Conservation (phyloP, 2,113 vertebrate genomes). For the Gallinago undulata region DNA sequence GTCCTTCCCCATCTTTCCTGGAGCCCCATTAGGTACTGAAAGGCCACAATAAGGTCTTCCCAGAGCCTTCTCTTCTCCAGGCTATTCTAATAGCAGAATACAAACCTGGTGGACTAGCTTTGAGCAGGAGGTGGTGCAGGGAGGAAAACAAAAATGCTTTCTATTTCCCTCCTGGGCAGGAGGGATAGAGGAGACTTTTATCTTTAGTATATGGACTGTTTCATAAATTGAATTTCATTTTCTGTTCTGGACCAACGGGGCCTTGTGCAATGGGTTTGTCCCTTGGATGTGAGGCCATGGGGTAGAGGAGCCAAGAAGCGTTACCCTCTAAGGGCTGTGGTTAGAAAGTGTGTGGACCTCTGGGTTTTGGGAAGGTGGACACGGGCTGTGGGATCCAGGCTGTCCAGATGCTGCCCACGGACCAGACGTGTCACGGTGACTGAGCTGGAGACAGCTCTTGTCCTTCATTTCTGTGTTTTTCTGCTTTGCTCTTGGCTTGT, state of each 20-base stretch:
- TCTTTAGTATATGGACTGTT: neutral
- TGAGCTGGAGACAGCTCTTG: neutral
- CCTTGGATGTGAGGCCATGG: neutral
- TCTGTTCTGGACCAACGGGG: neutral
- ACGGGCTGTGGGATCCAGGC: neutral
- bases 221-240: neutral
- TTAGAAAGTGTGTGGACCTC: neutral
- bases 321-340: neutral
- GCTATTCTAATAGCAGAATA: neutral
- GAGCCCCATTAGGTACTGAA: neutral
- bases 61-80: neutral
- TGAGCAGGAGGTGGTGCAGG: neutral
- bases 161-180: neutral
- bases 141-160: too few species aligned
- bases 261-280: neutral
- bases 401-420: neutral
- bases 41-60: neutral
- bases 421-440: too few species aligned
- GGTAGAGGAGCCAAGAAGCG: neutral
- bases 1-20: neutral
- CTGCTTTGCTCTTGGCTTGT: neutral
- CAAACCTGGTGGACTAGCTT: accelerated
- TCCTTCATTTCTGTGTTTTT: neutral
- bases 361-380: neutral
- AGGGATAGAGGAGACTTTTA: neutral